Conservation (phyloP, 2,797 vertebrate species). For the Pangasius mekongensis region DNA sequence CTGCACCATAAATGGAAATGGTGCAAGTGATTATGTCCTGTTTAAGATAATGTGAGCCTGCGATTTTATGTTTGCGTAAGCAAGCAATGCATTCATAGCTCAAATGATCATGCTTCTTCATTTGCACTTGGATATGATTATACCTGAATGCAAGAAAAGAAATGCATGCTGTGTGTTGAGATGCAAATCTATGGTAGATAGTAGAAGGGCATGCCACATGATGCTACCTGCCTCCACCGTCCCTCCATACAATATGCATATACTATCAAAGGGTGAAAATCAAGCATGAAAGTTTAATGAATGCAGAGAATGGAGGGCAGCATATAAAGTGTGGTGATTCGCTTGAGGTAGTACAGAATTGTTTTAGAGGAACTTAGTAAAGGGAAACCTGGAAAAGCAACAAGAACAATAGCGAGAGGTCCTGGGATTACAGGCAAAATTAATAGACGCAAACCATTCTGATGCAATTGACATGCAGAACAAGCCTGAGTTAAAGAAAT, state of each 20-base stretch:
- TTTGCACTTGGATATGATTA: neutral
- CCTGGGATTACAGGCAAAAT: constrained; percentile 60
- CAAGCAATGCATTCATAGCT: neutral
- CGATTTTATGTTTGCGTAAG: neutral
- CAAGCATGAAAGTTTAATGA: constrained; percentile 78
- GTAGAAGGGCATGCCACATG: constrained; percentile 52
- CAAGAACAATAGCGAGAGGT: constrained; percentile 66
- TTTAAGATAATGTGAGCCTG: constrained; percentile 11
- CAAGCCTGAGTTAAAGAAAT: neutral
- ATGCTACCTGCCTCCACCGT: constrained; percentile 56
- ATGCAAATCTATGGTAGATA: constrained; percentile 51
- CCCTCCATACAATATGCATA: constrained; percentile 75
- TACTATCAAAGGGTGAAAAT: constrained; percentile 77
- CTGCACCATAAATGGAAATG: constrained; percentile 19
- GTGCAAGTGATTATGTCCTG: constrained; percentile 32
- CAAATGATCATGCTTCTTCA: constrained; percentile 12
- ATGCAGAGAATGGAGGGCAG: constrained; percentile 60
- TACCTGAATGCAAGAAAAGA: constrained; percentile 10
- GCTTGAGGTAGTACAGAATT: constrained; percentile 75
- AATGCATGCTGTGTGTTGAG: constrained; percentile 44
- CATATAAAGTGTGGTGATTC: constrained; percentile 65
- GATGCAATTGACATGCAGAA: constrained; percentile 32
- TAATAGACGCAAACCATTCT: constrained; percentile 40
- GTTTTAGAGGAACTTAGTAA: constrained; percentile 72
- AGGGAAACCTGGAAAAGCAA: constrained; percentile 67